Percentiles rank a stretch among this genome's conserved stretches.
Evolutionary conservation across 2,888 invertebrate species (phyloP).

Genomic region (Esperia sulphurella): DNA sequence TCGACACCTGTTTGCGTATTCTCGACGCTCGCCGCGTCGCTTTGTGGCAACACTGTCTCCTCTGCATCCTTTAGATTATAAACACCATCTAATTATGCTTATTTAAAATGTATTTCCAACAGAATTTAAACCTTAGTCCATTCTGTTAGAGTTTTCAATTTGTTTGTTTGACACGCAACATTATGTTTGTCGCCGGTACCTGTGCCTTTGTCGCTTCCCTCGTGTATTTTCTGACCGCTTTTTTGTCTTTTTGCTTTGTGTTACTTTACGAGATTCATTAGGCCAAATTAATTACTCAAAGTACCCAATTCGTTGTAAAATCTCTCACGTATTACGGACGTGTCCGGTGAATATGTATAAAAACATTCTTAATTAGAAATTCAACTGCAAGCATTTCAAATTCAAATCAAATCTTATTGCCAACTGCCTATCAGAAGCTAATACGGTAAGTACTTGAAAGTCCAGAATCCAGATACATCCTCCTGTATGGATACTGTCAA

Average conservation of each 20-base stretch:
- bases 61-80: constrained; percentile 61
- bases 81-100: constrained; percentile 34
- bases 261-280: constrained; percentile 32
- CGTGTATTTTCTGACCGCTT: constrained; percentile 30
- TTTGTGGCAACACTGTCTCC: constrained; percentile 68
- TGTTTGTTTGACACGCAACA: constrained; percentile 7
- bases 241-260: constrained; percentile 31
- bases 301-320: constrained; percentile 17
- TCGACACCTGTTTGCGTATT: constrained; percentile 80
- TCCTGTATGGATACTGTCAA: constrained; percentile 3
- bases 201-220: constrained; percentile 26
- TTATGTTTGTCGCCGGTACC: constrained; percentile 15
- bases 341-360: constrained; percentile 1
- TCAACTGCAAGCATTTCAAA: constrained; percentile 1
- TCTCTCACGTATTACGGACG: constrained; percentile 19
- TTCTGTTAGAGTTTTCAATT: constrained; percentile 13
- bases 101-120: constrained; percentile 22
- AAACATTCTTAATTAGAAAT: background rate
- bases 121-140: constrained; percentile 27
- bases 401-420: background rate
- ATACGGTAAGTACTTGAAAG: background rate
- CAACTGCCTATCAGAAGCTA: constrained; percentile 6
- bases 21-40: constrained; percentile 63
- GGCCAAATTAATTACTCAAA: constrained; percentile 31
- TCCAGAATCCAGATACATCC: constrained; percentile 4